Evolutionary conservation across 1,140 invertebrate species (phyloP).

Genomic region (Berghia stephanieae): DNA sequence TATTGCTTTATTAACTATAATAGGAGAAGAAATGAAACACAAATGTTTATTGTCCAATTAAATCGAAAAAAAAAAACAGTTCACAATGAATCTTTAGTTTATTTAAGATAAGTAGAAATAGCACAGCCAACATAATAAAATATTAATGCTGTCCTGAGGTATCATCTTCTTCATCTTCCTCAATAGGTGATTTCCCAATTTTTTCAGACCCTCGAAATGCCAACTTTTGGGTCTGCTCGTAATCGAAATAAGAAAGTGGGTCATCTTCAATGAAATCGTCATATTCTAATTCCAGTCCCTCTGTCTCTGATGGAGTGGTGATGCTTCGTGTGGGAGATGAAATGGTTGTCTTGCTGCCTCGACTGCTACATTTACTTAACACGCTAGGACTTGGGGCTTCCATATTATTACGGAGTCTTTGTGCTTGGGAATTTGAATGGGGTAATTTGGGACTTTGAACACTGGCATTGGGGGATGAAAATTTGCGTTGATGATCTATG

Average conservation of each 20-base stretch:
- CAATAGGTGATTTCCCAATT: constrained; percentile 39
- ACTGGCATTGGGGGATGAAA: constrained; percentile 58
- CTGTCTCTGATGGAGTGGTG: constrained; percentile 48
- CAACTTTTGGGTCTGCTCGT: constrained; percentile 51
- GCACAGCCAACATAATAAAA: no score
- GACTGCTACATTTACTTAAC: constrained; percentile 43
- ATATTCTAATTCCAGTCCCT: constrained; percentile 60
- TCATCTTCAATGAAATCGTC: constrained; percentile 63
- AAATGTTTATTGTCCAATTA: no score
- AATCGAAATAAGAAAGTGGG: constrained; percentile 61
- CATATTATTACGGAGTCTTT: constrained; percentile 35
- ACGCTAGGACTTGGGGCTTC: constrained; percentile 43
- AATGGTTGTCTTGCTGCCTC: constrained; percentile 47
- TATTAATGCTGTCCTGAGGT: no score
- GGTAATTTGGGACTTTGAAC: constrained; percentile 59
- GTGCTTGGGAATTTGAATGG: no score
- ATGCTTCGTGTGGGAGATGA: constrained; percentile 56
- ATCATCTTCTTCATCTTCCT: constrained; percentile 28
- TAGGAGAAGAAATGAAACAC: no score
- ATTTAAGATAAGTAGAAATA: no score
- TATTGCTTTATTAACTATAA: no score
- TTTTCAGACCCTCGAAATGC: constrained; percentile 57
- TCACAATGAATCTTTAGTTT: no score
- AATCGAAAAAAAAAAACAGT: no score
- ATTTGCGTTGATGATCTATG: no score